Evolutionary conservation across 53 echinoderm and acorn worm genomes (phyloP), one percentile per base, ranked within the genome.

Genomic region (Echinarachnius parma): DNA sequence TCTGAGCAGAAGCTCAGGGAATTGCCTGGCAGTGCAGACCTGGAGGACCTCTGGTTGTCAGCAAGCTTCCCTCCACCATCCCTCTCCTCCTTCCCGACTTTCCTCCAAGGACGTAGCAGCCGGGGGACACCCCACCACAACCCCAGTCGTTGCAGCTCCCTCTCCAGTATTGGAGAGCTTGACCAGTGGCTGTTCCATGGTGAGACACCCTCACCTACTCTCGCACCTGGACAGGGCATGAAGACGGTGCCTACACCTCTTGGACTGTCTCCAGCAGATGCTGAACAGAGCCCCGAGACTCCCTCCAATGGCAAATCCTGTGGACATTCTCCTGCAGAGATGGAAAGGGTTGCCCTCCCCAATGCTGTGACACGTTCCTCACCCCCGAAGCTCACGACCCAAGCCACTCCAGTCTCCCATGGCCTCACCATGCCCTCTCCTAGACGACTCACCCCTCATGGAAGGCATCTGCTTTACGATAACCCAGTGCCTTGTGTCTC

Each of bases 41-140:
- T 57, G 24, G 74, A 72, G 45, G 74, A 72, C 26, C 56, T 37
- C 26, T 72, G 74, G 74, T 45, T 72, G 23, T 72, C 74, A 10
- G 55, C 74, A 5, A 72, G 74, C 28, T 72, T 56, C 20, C 74
- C 74, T 9, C 74, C 74, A 1, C 74, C 74, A 8, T 53, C 78
- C 3, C 34, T 62, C 4, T 78, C 78, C 2, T 22, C 64, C 9
- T 78, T 78, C 29, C 27, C 62, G 1, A 62, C 63, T 22, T 58
- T 78, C 21, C 35, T 78, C 0, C 48, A 78, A 28, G 63, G 53
- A 4, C 35, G 54, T 2, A 21, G 34, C 53, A 61, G 47, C 61
- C 16, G 46, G 28, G 53, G 27, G 7, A 33, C 64, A 4, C 63
- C 64, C 2, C 29, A 23, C 22, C 49, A 2, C 7, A 23, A 10